These are phyloP conservation scores for Anableps anableps DNA, from an alignment of 2,797 vertebrate species.

Conservation along the genomic window DNA sequence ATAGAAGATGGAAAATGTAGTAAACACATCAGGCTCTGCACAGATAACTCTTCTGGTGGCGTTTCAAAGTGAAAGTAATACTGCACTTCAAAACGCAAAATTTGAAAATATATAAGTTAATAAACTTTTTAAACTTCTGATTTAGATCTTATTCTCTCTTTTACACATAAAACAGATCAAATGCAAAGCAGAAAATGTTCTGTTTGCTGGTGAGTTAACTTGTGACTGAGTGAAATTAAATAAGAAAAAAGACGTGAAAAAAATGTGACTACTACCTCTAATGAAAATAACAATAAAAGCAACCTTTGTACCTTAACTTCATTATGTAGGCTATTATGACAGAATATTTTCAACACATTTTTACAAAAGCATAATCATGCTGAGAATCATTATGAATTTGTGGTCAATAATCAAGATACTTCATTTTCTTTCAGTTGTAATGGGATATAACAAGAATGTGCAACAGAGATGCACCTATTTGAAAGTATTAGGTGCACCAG, in stretches of 20 bases:
- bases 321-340: background rate
- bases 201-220: background rate
- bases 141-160: background rate
- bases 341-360: background rate
- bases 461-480: background rate
- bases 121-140: background rate
- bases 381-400: too few relatives aligned
- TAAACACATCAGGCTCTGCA: background rate
- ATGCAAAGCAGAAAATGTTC: background rate
- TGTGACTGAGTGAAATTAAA: background rate
- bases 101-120: background rate
- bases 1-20: background rate
- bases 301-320: background rate
- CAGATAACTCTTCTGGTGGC: background rate
- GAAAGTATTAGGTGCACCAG: background rate
- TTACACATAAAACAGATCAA: background rate
- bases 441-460: background rate
- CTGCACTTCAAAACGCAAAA: background rate
- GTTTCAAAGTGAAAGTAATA: background rate
- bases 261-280: background rate
- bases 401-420: background rate
- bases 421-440: background rate
- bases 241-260: background rate
- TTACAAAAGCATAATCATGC: background rate
- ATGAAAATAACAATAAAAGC: background rate